A percentile compares a stretch with the other conserved stretches of the same genome.
Evolutionary conservation across 92 coral and sea anemone genomes (phyloP).

Genomic region (Muricea muricata): DNA sequence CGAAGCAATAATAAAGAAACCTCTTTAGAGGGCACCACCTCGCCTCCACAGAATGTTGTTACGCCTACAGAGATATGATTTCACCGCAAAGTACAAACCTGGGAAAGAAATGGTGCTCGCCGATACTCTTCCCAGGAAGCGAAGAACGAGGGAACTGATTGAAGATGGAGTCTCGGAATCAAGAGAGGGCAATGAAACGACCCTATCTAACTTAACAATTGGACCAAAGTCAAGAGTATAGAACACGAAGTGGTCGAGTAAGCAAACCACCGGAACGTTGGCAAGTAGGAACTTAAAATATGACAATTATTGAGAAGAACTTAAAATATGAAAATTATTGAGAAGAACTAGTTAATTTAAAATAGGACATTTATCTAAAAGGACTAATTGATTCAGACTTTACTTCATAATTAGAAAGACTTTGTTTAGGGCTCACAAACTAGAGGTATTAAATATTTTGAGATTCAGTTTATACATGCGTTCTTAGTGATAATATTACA

Average conservation of each 20-base stretch:
- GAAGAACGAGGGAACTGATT: background rate
- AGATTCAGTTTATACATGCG: too few relatives aligned
- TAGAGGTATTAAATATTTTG: too few relatives aligned
- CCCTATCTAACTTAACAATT: too few relatives aligned
- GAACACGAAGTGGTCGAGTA: constrained; percentile 38
- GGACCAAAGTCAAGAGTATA: background rate
- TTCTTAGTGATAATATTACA: too few relatives aligned
- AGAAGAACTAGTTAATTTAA: too few relatives aligned
- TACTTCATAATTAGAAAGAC: too few relatives aligned
- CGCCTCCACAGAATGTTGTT: constrained; percentile 64
- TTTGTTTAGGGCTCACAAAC: too few relatives aligned
- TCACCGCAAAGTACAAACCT: constrained; percentile 55
- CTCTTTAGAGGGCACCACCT: constrained; percentile 60
- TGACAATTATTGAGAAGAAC: background rate
- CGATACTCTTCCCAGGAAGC: constrained; percentile 62
- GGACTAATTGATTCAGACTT: too few relatives aligned
- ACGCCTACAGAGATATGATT: constrained; percentile 57
- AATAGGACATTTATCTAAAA: too few relatives aligned
- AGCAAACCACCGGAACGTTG: constrained; percentile 42
- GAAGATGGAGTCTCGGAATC: constrained; percentile 5
- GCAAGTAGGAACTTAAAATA: background rate
- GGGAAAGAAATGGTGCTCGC: constrained; percentile 57
- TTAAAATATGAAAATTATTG: too few relatives aligned
- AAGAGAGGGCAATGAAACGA: background rate
- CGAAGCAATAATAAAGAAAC: constrained; percentile 55